Percentiles rank a stretch among this genome's conserved stretches.
Evolutionary conservation across 2,797 vertebrate genomes (phyloP).

Genomic region (Gambelia wislizenii): DNA sequence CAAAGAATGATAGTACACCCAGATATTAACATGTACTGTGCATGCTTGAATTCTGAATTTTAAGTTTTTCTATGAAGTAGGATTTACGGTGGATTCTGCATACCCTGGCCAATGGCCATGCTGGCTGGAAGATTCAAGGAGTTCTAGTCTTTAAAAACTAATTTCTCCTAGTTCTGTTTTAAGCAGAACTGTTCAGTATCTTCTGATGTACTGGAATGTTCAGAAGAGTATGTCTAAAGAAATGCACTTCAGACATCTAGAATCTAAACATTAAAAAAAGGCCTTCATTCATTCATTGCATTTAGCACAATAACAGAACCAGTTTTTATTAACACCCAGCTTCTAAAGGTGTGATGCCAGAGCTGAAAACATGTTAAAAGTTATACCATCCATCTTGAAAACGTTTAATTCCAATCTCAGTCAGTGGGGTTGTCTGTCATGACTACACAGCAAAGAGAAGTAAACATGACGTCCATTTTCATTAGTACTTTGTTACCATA

Average conservation of each 20-base stretch:
- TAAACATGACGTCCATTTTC: neutral
- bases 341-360: neutral
- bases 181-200: neutral
- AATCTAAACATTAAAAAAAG: neutral
- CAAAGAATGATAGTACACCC: too few relatives aligned
- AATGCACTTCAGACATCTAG: neutral
- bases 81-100: too few relatives aligned
- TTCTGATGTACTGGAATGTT: neutral
- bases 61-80: too few relatives aligned
- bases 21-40: too few relatives aligned
- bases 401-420: neutral
- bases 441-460: neutral
- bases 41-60: too few relatives aligned
- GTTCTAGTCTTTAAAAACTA: neutral
- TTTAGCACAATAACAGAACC: neutral
- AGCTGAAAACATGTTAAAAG: neutral
- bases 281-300: neutral
- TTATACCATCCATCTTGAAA: neutral
- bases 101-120: too few relatives aligned
- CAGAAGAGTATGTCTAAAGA: neutral
- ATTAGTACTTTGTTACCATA: neutral
- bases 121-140: too few relatives aligned
- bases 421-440: neutral
- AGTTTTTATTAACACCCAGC: neutral
- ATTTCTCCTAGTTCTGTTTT: neutral